These are phyloP conservation scores for Gavialis gangeticus DNA, from an alignment of 2,113 vertebrate species.

Conservation along the genomic window DNA sequence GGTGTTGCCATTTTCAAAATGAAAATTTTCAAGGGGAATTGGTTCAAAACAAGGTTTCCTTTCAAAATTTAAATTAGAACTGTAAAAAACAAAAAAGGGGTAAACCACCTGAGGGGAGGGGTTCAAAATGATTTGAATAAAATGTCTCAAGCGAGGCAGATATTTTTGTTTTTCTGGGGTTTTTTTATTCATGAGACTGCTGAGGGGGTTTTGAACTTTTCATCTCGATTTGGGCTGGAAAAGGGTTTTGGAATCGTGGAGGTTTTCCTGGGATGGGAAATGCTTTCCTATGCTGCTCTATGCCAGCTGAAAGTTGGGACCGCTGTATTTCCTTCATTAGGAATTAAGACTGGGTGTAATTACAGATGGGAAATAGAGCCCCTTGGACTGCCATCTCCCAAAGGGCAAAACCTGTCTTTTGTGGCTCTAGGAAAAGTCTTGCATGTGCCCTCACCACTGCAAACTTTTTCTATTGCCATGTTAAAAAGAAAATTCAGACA, in stretches of 20 bases:
- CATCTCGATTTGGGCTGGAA: neutral
- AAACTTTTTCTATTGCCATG: neutral
- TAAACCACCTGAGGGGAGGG: neutral
- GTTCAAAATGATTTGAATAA: neutral
- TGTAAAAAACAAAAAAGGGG: neutral
- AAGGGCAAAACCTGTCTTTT: fast-evolving
- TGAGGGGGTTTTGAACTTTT: constrained; percentile 30
- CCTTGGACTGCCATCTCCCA: neutral
- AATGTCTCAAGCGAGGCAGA: no score
- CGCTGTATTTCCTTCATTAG: neutral
- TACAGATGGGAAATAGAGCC: neutral
- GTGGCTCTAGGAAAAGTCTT: neutral
- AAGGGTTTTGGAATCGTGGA: neutral
- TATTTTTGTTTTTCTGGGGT: neutral
- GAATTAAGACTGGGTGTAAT: neutral
- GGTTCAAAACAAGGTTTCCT: neutral
- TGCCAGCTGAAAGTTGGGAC: neutral
- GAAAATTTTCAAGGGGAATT: neutral
- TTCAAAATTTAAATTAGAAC: neutral
- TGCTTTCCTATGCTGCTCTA: neutral
- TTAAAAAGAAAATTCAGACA: neutral
- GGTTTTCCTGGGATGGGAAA: neutral
- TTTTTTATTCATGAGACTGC: constrained; percentile 21
- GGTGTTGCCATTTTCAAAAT: neutral
- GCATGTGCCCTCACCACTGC: neutral